These are phyloP conservation scores for Drosophila mercatorum DNA, from an alignment of 2,888 invertebrate species.

Conservation along the genomic window DNA sequence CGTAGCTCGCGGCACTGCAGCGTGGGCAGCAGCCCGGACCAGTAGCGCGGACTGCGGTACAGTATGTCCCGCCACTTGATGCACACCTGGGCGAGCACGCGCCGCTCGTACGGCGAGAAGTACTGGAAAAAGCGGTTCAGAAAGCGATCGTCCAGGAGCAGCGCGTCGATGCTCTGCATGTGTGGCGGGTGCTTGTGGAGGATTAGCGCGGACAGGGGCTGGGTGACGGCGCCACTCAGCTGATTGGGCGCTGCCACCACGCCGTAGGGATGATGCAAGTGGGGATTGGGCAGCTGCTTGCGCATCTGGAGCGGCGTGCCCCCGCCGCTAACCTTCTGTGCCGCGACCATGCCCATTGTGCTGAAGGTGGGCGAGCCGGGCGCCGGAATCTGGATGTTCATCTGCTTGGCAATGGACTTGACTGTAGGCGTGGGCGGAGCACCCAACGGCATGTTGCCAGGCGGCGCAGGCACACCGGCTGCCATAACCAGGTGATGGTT, in stretches of 20 bases:
- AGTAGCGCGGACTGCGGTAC: conserved; percentile 94
- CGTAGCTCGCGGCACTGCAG: conserved; percentile 94
- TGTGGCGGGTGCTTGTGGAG: conserved; percentile 86
- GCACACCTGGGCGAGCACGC: conserved; percentile 93
- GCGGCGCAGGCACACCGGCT: conserved; percentile 52
- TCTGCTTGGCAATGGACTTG: conserved; percentile 82
- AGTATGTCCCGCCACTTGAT: conserved; percentile 94
- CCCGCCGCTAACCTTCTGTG: conserved; percentile 68
- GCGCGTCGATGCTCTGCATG: conserved; percentile 89
- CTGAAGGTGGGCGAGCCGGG: conserved; percentile 77
- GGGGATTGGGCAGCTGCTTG: conserved; percentile 84
- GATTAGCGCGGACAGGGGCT: conserved; percentile 63
- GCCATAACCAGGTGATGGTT: conserved; percentile 70
- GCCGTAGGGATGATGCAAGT: conserved; percentile 82
- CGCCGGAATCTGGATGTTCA: conserved; percentile 80
- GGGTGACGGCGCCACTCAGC: conserved; percentile 81
- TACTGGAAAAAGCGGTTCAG: conserved; percentile 93
- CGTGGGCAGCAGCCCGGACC: conserved; percentile 93
- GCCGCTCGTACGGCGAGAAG: conserved; percentile 91
- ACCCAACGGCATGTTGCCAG: conserved; percentile 73
- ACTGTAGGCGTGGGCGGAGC: conserved; percentile 82
- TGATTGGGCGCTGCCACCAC: conserved; percentile 63
- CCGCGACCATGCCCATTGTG: conserved; percentile 81
- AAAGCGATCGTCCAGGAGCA: conserved; percentile 94
- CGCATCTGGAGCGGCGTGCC: conserved; percentile 83